A percentile compares a stretch with the other conserved stretches of the same genome.
Evolutionary conservation across 2,113 vertebrate genomes (phyloP).

Genomic region (Crypturellus undulatus): DNA sequence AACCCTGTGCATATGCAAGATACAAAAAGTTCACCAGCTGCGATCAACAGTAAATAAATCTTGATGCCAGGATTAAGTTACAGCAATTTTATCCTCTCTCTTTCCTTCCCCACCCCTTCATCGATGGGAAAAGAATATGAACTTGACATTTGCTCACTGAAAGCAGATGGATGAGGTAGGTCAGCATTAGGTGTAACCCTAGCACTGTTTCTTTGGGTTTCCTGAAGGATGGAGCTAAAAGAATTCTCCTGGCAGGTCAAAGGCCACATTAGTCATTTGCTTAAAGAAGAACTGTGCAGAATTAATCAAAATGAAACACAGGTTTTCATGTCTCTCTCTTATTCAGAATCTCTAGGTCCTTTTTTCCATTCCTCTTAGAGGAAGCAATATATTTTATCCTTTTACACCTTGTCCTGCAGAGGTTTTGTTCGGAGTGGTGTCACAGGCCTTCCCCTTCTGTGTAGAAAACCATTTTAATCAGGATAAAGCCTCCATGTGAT

Average conservation of each 20-base stretch:
- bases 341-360: constrained; percentile 67
- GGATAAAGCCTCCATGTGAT: constrained; percentile 75
- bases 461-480: constrained; percentile 82
- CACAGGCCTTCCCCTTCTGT: constrained; percentile 75
- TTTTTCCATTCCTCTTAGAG: constrained; percentile 71
- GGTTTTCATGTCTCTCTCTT: constrained; percentile 65
- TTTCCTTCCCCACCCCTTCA: constrained; percentile 39
- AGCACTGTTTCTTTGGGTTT: constrained; percentile 66
- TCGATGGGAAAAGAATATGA: constrained; percentile 69
- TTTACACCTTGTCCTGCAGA: constrained; percentile 76
- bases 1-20: constrained; percentile 70
- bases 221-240: constrained; percentile 57
- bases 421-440: constrained; percentile 77
- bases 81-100: constrained; percentile 53
- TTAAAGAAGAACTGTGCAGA: constrained; percentile 71
- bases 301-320: constrained; percentile 76
- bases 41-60: constrained; percentile 75
- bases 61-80: constrained; percentile 71
- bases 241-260: constrained; percentile 54
- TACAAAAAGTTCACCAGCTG: constrained; percentile 62
- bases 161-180: constrained; percentile 68
- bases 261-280: constrained; percentile 64
- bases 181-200: constrained; percentile 54
- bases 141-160: constrained; percentile 69
- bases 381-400: constrained; percentile 72